Conservation (phyloP, 2,888 invertebrate genomes). For the Zele albiditarsus region DNA sequence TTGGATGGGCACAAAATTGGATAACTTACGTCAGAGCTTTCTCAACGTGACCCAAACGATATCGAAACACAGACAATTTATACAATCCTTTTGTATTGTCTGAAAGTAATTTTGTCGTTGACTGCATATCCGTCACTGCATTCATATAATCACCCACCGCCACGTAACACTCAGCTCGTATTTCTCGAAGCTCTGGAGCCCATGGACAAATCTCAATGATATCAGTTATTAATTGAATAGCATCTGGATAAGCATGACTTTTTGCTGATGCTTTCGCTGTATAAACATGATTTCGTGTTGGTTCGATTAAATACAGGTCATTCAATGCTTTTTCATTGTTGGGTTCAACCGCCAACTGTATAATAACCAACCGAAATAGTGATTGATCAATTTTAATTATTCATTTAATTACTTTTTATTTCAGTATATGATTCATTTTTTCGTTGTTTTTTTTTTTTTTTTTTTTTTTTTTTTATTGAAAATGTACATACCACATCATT, state of each 20-base stretch:
- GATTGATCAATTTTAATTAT: background rate
- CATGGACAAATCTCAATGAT: conserved; percentile 91
- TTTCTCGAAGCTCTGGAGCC: conserved; percentile 87
- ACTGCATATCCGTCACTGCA: conserved; percentile 92
- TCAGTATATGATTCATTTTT: conserved; percentile 24
- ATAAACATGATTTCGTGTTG: conserved; percentile 78
- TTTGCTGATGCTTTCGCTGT: conserved; percentile 79
- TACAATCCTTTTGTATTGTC: conserved; percentile 93
- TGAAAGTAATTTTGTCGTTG: conserved; percentile 90
- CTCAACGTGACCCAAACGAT: conserved; percentile 92
- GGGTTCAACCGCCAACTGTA: conserved; percentile 81
- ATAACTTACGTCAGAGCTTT: conserved; percentile 85
- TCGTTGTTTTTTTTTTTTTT: background rate
- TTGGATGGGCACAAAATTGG: too few species aligned
- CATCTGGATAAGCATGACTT: conserved; percentile 75
- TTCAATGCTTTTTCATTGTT: conserved; percentile 83
- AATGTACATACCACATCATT: conserved; percentile 83
- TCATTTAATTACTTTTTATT: conserved; percentile 4
- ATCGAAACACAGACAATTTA: conserved; percentile 88
- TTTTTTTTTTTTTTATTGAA: conserved; percentile 20
- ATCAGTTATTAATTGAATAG: conserved; percentile 79
- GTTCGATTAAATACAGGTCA: conserved; percentile 80
- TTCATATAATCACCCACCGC: conserved; percentile 84
- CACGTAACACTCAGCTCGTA: conserved; percentile 90
- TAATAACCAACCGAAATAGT: conserved; percentile 43